phyloP scores from a whole-genome alignment of 2,797 vertebrate genomes.

The Syncerus caffer region DNA sequence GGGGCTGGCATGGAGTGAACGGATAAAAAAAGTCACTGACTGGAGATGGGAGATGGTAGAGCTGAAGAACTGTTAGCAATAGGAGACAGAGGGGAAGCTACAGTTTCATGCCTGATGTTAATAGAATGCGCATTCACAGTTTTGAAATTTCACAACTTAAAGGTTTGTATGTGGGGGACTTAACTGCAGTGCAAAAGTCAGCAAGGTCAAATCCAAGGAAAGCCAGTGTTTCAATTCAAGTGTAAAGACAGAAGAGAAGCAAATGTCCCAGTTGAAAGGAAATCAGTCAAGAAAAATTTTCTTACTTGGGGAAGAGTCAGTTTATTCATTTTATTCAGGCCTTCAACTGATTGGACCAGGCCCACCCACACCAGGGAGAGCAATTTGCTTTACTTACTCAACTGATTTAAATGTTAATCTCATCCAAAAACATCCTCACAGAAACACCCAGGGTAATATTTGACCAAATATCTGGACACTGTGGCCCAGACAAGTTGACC shows the following conservation, averaged over 20 bases:
- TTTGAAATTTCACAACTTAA: background rate
- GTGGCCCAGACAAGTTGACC: background rate
- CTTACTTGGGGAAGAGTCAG: background rate
- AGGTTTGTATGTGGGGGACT: background rate
- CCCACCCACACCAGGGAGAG: background rate
- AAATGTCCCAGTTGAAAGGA: background rate
- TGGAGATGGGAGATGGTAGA: background rate
- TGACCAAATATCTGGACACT: background rate
- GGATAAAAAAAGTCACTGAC: background rate
- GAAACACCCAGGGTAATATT: background rate
- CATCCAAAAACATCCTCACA: background rate
- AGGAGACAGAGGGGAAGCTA: background rate
- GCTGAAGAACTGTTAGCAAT: background rate
- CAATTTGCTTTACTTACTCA: background rate
- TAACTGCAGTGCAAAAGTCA: background rate
- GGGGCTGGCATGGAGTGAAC: background rate
- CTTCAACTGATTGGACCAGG: background rate
- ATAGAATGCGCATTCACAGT: background rate
- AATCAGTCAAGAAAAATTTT: background rate
- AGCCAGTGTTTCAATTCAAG: background rate
- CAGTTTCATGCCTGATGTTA: background rate
- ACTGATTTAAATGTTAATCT: background rate
- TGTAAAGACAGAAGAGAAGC: background rate
- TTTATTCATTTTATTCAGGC: background rate
- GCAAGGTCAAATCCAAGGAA: background rate